These are phyloP conservation scores for Propsilocerus akamusi DNA, from an alignment of 1,140 invertebrate genomes.

Conservation along the genomic window DNA sequence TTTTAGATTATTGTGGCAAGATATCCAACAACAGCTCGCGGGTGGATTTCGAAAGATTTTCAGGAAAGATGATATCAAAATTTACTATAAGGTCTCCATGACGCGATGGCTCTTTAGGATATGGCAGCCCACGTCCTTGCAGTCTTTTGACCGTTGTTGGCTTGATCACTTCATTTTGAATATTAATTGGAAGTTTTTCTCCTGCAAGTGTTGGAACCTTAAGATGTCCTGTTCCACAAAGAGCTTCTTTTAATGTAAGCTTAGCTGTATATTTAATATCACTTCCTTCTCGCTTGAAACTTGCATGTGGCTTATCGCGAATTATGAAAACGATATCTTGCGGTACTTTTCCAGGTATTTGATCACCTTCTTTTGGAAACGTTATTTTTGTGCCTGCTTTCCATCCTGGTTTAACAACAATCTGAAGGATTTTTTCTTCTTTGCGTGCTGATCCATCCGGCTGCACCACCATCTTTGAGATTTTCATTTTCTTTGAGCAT, in stretches of 20 bases:
- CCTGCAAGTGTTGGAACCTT: constrained; percentile 65
- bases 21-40: constrained; percentile 57
- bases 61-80: constrained; percentile 84
- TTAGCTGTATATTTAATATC: constrained; percentile 70
- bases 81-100: constrained; percentile 73
- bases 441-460: constrained; percentile 49
- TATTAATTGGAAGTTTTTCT: constrained; percentile 45
- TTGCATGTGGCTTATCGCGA: constrained; percentile 70
- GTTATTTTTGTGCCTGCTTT: constrained; percentile 90
- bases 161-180: constrained; percentile 58
- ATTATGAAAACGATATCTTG: constrained; percentile 95
- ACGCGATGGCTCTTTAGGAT: constrained; percentile 60
- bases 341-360: constrained; percentile 65
- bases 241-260: constrained; percentile 56
- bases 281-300: constrained; percentile 72
- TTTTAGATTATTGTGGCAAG: constrained; percentile 33
- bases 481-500: constrained; percentile 91
- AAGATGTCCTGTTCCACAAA: constrained; percentile 38
- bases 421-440: constrained; percentile 83
- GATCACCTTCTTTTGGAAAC: constrained; percentile 85
- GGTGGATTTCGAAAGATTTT: constrained; percentile 39
- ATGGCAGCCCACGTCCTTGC: constrained; percentile 64
- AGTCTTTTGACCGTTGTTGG: constrained; percentile 60
- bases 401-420: constrained; percentile 88
- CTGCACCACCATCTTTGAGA: constrained; percentile 56